Conservation (phyloP, 2,113 vertebrate species). For the Ibidorhyncha struthersii region DNA sequence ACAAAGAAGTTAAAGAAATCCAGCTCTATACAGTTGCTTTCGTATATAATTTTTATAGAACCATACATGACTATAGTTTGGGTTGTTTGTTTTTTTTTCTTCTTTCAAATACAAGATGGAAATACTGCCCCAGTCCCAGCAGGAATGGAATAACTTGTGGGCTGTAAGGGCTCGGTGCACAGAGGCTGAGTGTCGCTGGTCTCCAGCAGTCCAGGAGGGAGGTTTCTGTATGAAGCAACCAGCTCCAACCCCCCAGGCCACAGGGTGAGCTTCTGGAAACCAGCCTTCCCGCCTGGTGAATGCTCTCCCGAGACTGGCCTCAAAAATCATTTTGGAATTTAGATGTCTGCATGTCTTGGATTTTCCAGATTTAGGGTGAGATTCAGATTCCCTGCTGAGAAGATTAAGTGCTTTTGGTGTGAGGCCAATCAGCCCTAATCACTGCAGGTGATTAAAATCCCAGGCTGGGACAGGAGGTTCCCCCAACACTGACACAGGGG, state of each 20-base stretch:
- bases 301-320: neutral
- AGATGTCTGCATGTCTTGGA: neutral
- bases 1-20: neutral
- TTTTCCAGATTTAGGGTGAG: neutral
- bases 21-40: neutral
- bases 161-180: neutral
- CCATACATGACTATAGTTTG: accelerated
- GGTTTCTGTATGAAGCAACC: neutral
- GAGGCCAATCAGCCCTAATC: neutral
- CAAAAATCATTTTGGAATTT: neutral
- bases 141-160: neutral
- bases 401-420: neutral
- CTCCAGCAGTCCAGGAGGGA: neutral
- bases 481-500: accelerated
- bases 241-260: neutral
- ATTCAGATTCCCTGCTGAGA: neutral
- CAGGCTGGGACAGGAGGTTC: neutral
- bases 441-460: neutral
- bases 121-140: neutral
- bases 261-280: neutral
- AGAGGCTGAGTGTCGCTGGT: neutral
- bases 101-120: neutral
- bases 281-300: neutral
- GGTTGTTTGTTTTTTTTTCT: too few relatives aligned
- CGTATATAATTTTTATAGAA: neutral